Evolutionary conservation across 92 coral and sea anemone species (phyloP), one percentile per base, ranked within the genome.

Genomic region (Scolanthus callimorphus): DNA sequence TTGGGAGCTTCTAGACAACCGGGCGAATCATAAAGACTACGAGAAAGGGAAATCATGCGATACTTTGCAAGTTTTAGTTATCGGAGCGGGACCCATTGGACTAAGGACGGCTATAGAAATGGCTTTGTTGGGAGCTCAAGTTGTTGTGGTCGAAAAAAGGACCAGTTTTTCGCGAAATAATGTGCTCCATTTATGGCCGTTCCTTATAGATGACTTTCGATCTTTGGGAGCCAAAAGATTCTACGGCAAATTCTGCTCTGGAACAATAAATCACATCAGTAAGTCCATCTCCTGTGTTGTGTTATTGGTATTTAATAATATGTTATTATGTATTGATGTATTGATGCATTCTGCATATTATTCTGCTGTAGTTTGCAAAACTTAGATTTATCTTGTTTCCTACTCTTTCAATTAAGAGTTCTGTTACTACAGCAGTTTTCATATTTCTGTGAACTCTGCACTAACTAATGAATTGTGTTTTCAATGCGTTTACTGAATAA

Each of bases 151-250:
- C 28, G 97, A 92, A 70, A 92, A 92, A 39, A 60, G 97, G 43
- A 83, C 85, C 31, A 46, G 77, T 0, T 92, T 92, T 64, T 38
- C 80, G 15, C 73, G 97, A 22, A 88, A 92, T 67, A 92, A 92
- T 81, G 97, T 92, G 2, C 85, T 92, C 10, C 97, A 92, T 44
- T 44, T 92, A 29, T 92, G 97, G 97, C 97, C 97, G 12, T 92
- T 92, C 63, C 27, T 92, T 2, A 83, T 92, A 11, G 78, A 76
- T 24, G 97, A 92, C 37, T 92, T 92, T 47, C 88, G 97, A 29
- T 92, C 97, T 20, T 84, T 92, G 23, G 97, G 97, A 72, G 97
- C 97, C 25, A 92, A 92, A 69, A 75, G 81, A 49, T 92, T 88
- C 37, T 88, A 92, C 46, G 97, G 97, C 13, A 92, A 92, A 45